phyloP scores from a whole-genome alignment of 2,888 invertebrate genomes.

The Nemotelus nigrinus region DNA sequence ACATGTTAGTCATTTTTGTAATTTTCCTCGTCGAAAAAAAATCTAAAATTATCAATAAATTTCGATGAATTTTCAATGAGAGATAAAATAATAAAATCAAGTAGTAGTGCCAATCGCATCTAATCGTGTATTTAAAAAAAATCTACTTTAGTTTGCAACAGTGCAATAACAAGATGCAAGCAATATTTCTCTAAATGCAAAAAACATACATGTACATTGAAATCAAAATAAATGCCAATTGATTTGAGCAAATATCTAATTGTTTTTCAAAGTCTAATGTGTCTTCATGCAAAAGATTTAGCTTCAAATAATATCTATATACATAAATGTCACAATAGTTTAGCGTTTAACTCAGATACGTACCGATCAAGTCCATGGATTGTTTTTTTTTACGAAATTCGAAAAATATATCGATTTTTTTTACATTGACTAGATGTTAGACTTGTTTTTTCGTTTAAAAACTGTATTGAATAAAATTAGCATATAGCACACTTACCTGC shows the following conservation, averaged over 20 bases:
- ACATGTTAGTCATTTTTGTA: neutral
- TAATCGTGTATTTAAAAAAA: neutral
- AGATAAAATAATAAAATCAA: no score
- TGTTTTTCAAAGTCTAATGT: neutral
- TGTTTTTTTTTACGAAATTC: no score
- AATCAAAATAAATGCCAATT: no score
- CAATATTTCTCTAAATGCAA: neutral
- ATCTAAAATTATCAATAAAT: no score
- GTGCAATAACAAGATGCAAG: neutral
- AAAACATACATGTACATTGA: neutral
- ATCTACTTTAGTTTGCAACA: neutral
- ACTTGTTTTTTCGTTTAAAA: no score
- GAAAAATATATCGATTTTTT: no score
- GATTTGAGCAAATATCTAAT: no score
- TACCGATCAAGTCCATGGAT: no score
- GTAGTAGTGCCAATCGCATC: no score
- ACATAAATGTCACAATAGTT: neutral
- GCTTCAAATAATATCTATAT: neutral
- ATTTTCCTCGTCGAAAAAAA: no score
- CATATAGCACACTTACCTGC: constrained; percentile 67
- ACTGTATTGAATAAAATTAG: neutral
- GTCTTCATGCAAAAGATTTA: neutral
- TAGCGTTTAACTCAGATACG: neutral
- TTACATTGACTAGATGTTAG: no score
- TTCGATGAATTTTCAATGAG: no score